Percentiles rank a stretch among this genome's conserved stretches.
These are phyloP conservation scores for Falco biarmicus DNA, from an alignment of 2,797 vertebrate genomes.

Conservation along the genomic window DNA sequence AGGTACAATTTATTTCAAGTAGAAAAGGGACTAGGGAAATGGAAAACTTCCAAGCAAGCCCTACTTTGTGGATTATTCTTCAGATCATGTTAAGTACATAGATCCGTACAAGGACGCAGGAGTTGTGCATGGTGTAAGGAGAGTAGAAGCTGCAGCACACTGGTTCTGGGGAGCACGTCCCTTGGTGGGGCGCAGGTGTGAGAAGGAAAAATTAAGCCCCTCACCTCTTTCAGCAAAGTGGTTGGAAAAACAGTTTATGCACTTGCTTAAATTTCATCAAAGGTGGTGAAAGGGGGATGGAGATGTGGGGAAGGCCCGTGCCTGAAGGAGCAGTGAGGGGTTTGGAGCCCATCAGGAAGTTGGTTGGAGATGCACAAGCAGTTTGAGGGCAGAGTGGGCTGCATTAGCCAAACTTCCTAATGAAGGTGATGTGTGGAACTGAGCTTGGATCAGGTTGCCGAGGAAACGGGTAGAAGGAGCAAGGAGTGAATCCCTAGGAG, in stretches of 20 bases:
- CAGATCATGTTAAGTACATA: background rate
- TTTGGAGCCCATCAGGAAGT: background rate
- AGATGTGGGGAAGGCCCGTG: background rate
- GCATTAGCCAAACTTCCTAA: background rate
- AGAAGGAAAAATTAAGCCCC: background rate
- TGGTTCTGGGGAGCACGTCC: background rate
- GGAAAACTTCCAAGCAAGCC: background rate
- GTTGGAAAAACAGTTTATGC: background rate
- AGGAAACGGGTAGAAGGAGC: background rate
- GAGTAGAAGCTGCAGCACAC: rapidly evolving
- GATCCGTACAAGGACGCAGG: background rate
- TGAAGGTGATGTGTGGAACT: background rate
- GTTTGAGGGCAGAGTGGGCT: background rate
- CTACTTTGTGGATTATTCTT: background rate
- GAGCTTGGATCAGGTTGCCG: background rate
- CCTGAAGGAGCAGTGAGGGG: background rate
- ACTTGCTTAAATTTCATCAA: background rate
- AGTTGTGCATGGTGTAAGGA: rapidly evolving
- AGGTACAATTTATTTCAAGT: background rate
- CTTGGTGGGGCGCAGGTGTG: background rate
- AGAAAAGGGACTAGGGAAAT: background rate
- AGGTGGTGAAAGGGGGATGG: background rate
- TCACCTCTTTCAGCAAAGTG: background rate
- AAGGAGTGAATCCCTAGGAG: background rate
- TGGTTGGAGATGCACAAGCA: background rate